phyloP scores from a whole-genome alignment of 1,140 invertebrate genomes.

The Reticulitermes speratus region DNA sequence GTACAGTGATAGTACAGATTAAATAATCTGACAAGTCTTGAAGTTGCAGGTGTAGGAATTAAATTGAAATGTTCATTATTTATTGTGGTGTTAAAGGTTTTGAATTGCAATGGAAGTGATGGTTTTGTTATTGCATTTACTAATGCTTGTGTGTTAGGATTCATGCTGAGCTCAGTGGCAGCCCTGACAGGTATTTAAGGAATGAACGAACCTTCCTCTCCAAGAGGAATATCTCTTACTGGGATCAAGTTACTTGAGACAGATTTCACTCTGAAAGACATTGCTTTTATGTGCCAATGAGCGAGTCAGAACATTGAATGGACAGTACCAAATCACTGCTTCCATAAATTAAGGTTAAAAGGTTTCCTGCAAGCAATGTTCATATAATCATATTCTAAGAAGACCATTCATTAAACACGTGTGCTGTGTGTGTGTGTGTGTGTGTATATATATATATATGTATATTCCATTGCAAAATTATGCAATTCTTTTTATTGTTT shows the following conservation, averaged over 20 bases:
- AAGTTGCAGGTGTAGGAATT: background rate
- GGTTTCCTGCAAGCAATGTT: background rate
- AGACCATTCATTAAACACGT: background rate
- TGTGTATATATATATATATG: background rate
- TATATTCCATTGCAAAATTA: background rate
- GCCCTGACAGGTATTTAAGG: background rate
- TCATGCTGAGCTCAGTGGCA: background rate
- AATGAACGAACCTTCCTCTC: too few species aligned
- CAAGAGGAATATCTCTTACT: too few species aligned
- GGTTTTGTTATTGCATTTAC: conserved; percentile 5
- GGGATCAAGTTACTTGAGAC: too few species aligned
- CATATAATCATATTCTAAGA: background rate
- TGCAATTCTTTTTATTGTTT: background rate
- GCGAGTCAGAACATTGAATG: background rate
- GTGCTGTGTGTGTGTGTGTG: background rate
- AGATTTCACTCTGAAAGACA: background rate
- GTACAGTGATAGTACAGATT: background rate
- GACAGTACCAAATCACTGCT: background rate
- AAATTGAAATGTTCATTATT: background rate
- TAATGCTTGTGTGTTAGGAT: background rate
- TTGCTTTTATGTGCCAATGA: background rate
- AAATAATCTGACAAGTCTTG: background rate
- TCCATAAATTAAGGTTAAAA: background rate
- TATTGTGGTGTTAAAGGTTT: background rate
- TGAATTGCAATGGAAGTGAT: background rate